Conservation (phyloP, 2,797 vertebrate species). For the Epinephelus awoara region DNA sequence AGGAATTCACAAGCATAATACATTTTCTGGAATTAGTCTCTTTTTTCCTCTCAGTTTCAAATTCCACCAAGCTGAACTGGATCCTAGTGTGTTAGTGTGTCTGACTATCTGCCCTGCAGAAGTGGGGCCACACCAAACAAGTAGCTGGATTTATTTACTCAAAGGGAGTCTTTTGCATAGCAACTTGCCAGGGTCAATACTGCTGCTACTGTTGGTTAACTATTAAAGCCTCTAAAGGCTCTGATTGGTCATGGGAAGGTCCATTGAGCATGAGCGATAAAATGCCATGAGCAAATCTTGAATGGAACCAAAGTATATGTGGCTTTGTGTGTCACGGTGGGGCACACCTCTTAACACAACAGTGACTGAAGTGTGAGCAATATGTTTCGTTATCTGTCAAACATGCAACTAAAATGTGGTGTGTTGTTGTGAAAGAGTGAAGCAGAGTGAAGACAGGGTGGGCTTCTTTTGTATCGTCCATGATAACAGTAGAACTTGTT, state of each 20-base stretch:
- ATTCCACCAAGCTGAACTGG: conserved; percentile 12
- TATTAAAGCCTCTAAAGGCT: conserved; percentile 37
- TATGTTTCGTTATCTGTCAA: conserved; percentile 13
- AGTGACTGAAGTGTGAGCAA: conserved; percentile 4
- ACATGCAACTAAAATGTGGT: conserved; percentile 16
- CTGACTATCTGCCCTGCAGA: background rate
- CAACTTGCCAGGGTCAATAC: conserved; percentile 40
- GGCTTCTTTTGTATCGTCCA: background rate
- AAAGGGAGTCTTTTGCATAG: conserved; percentile 48
- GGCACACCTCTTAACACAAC: conserved; percentile 22
- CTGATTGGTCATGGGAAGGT: conserved; percentile 16
- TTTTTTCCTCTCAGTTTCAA: conserved; percentile 20
- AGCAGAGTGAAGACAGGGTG: background rate
- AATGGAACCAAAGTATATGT: background rate
- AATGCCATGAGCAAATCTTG: conserved; percentile 6
- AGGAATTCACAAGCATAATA: conserved; percentile 13
- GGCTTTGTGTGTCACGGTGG: conserved; percentile 2
- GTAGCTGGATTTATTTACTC: conserved; percentile 60
- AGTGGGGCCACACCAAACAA: conserved; percentile 19
- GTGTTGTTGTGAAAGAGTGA: background rate
- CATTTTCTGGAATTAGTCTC: background rate
- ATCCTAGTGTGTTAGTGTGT: background rate
- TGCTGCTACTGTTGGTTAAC: conserved; percentile 45
- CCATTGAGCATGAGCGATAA: conserved; percentile 14
- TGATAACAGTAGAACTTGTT: background rate